These are phyloP conservation scores for Homarus gammarus DNA, from an alignment of 2,888 invertebrate species.

Conservation along the genomic window DNA sequence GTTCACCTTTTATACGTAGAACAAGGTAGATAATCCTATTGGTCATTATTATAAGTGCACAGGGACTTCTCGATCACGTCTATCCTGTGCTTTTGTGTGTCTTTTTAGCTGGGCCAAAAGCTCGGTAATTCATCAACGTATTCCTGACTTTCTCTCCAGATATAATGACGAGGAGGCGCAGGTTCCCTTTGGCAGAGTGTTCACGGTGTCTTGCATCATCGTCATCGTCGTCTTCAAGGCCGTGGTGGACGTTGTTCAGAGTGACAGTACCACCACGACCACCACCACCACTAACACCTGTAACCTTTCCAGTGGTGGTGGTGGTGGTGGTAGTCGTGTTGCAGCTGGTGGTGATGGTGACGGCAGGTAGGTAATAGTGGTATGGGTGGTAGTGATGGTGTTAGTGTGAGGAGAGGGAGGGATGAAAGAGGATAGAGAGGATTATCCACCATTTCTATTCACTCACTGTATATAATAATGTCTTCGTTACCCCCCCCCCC, in stretches of 20 bases:
- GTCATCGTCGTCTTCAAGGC: neutral
- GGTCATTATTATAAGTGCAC: no score
- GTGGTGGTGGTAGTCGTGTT: neutral
- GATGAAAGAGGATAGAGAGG: no score
- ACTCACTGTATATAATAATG: no score
- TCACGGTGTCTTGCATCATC: neutral
- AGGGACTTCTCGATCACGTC: conserved; percentile 5
- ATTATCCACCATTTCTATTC: no score
- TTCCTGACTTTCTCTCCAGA: neutral
- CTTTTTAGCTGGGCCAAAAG: neutral
- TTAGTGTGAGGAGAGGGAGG: neutral
- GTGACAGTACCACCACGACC: neutral
- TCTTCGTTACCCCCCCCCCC: no score
- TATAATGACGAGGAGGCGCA: neutral
- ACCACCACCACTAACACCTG: no score
- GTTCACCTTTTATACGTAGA: no score
- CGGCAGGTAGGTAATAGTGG: neutral
- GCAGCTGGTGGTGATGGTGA: neutral
- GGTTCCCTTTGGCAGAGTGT: no score
- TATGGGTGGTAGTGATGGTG: neutral
- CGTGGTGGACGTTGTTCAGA: neutral
- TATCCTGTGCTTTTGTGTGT: neutral
- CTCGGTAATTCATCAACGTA: conserved; percentile 13
- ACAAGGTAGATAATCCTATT: no score
- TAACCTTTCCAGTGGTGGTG: no score